phyloP scores from a whole-genome alignment of 2,888 invertebrate species.

The Hybos culiciformis region DNA sequence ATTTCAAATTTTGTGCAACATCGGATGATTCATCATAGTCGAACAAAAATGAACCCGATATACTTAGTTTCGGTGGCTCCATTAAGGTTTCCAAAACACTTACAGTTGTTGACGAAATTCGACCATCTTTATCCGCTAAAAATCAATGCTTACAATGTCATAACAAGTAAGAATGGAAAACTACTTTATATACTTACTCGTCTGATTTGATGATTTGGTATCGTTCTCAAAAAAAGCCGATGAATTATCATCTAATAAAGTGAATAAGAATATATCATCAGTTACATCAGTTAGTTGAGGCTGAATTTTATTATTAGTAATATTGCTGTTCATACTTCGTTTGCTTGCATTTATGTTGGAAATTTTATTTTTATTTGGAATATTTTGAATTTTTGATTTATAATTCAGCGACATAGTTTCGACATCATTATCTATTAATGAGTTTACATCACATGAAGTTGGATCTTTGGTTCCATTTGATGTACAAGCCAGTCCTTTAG shows the following conservation, averaged over 20 bases:
- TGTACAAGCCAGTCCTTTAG: too few relatives aligned
- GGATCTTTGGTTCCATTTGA: conserved; percentile 44
- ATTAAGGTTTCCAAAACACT: conserved; percentile 18
- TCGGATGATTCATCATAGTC: neutral
- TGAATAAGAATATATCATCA: conserved; percentile 10
- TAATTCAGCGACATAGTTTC: conserved; percentile 8
- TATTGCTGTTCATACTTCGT: neutral
- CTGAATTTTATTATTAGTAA: conserved; percentile 8
- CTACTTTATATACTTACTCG: conserved; percentile 6
- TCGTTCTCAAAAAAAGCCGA: too few relatives aligned
- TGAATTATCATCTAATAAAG: conserved; percentile 6
- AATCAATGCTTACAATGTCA: too few relatives aligned
- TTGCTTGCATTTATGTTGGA: conserved; percentile 9
- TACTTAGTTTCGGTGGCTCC: conserved; percentile 17
- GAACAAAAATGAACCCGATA: neutral
- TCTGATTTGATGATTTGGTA: conserved; percentile 5
- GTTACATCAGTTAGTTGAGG: conserved; percentile 8
- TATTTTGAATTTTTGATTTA: conserved; percentile 36
- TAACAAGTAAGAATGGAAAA: neutral
- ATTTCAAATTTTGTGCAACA: too few relatives aligned
- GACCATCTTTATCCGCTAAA: conserved; percentile 9
- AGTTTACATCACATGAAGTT: conserved; percentile 68
- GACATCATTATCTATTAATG: conserved; percentile 39
- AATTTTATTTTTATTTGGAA: conserved; percentile 15
- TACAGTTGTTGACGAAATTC: conserved; percentile 16